Conservation (phyloP, 2,113 vertebrate species). For the Paracanthobrama guichenoti region DNA sequence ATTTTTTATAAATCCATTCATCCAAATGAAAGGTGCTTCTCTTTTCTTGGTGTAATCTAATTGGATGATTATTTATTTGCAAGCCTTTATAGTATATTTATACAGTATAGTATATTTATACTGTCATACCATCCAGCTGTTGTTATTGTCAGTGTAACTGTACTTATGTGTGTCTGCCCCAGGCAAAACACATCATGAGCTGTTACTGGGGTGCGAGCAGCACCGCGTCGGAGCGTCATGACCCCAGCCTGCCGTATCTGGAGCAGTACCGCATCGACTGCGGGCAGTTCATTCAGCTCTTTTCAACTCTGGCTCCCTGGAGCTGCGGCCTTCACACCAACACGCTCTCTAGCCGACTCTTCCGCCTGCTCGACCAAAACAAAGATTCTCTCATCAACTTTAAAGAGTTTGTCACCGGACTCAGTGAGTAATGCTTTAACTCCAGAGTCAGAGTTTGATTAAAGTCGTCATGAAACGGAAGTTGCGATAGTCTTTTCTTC, state of each 20-base stretch:
- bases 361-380: conserved; percentile 91
- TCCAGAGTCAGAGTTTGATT: background rate
- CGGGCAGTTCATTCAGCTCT: conserved; percentile 87
- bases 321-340: conserved; percentile 82
- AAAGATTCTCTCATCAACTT: conserved; percentile 95
- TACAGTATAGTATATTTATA: background rate
- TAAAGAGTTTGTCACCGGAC: conserved; percentile 94
- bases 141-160: background rate
- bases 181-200: conserved; percentile 92
- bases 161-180: background rate
- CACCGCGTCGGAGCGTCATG: conserved; percentile 78
- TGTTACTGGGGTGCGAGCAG: conserved; percentile 92
- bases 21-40: background rate
- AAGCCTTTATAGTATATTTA: background rate
- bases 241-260: conserved; percentile 93
- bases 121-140: background rate
- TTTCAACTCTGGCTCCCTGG: conserved; percentile 84
- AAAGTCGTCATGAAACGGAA: too few relatives aligned
- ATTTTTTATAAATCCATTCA: too few relatives aligned
- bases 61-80: background rate
- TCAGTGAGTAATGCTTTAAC: conserved; percentile 77
- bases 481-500: too few relatives aligned
- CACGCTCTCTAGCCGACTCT: conserved; percentile 84
- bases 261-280: conserved; percentile 94
- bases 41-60: background rate